These are phyloP conservation scores for Halcyon malimbica DNA, from an alignment of 2,113 vertebrate genomes.

Conservation along the genomic window DNA sequence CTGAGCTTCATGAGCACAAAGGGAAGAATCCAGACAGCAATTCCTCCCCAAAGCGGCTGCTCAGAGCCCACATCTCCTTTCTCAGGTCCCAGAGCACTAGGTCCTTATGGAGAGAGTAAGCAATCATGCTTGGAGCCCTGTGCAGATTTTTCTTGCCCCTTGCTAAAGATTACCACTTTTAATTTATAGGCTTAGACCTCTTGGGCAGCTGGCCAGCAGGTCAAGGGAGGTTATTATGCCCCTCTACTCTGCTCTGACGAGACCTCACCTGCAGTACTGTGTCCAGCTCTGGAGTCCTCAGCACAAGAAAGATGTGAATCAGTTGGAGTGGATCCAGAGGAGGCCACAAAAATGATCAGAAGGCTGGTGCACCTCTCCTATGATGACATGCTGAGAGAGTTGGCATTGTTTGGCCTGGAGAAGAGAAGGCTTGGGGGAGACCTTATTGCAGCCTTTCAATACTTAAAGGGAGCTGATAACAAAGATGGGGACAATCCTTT, in stretches of 20 bases:
- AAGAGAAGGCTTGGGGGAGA: background rate
- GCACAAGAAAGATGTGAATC: background rate
- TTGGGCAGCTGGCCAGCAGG: background rate
- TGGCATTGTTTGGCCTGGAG: background rate
- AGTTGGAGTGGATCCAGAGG: background rate
- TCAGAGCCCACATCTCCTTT: accelerated
- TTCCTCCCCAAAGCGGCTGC: background rate
- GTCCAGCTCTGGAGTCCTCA: background rate
- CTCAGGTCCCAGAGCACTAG: background rate
- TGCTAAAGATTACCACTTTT: background rate
- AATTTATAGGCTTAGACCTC: background rate
- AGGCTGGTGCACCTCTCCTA: background rate
- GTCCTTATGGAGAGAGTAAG: background rate
- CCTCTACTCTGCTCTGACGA: background rate
- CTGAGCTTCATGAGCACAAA: background rate
- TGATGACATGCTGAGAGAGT: background rate
- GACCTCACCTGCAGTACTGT: background rate
- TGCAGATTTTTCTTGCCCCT: background rate
- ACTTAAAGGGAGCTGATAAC: background rate
- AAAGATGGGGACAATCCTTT: background rate
- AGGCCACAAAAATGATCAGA: too few species aligned
- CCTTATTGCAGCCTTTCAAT: background rate
- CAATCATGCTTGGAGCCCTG: background rate
- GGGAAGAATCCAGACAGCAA: background rate
- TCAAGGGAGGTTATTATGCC: background rate